These are phyloP conservation scores for Alfaro cultratus DNA, from an alignment of 2,797 vertebrate species.

Conservation along the genomic window DNA sequence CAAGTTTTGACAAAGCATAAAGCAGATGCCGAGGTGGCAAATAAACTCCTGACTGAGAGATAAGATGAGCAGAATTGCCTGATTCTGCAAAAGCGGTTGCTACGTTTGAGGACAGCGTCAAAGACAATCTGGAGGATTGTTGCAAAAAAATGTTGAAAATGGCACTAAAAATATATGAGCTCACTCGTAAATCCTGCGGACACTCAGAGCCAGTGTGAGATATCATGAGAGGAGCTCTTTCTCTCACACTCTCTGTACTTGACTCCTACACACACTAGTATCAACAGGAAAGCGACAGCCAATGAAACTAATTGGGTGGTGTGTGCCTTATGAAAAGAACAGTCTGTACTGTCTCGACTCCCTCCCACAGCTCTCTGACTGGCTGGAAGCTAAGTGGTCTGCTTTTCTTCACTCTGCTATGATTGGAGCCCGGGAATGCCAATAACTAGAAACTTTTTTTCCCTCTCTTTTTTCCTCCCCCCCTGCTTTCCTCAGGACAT, in stretches of 20 bases:
- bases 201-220: slow-evolving; percentile 25
- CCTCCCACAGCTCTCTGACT: slow-evolving; percentile 73
- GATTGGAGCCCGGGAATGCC: slow-evolving; percentile 76
- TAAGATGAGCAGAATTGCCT: neutral
- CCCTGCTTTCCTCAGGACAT: slow-evolving; percentile 68
- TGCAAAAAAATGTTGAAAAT: slow-evolving; percentile 13
- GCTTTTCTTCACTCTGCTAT: slow-evolving; percentile 70
- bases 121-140: neutral
- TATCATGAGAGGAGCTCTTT: slow-evolving; percentile 48
- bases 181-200: slow-evolving; percentile 43
- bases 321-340: slow-evolving; percentile 81
- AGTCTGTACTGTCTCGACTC: slow-evolving; percentile 76
- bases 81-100: neutral
- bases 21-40: neutral
- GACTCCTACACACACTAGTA: slow-evolving; percentile 73
- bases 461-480: neutral
- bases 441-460: slow-evolving; percentile 54
- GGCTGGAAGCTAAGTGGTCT: slow-evolving; percentile 80
- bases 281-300: slow-evolving; percentile 80
- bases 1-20: neutral
- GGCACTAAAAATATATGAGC: slow-evolving; percentile 26
- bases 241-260: slow-evolving; percentile 47
- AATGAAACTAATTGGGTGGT: slow-evolving; percentile 80
- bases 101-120: neutral
- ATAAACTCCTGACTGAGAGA: neutral